These are phyloP conservation scores for Lycocorax pyrrhopterus DNA, from an alignment of 2,113 vertebrate genomes.

Conservation along the genomic window DNA sequence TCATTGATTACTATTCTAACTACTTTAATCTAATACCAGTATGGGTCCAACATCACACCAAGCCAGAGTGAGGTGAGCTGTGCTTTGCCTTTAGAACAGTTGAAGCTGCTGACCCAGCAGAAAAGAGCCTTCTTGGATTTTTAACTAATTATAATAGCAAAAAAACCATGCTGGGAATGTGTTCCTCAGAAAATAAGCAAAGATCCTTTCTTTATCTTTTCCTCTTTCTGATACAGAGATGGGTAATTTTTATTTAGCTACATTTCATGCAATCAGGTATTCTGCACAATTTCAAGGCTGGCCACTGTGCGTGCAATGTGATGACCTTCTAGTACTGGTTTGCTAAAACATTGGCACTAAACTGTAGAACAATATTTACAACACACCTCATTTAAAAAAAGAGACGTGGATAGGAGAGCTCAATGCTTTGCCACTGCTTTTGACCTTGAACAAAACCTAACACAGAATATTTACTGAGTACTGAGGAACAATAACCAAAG, in stretches of 20 bases:
- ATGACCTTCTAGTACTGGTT: background rate
- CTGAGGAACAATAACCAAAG: background rate
- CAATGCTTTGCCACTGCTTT: background rate
- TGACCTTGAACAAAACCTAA: background rate
- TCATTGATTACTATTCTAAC: background rate
- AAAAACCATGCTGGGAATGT: background rate
- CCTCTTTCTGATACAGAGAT: background rate
- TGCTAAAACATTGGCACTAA: background rate
- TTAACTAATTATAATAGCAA: background rate
- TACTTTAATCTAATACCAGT: background rate
- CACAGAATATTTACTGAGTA: background rate
- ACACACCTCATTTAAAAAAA: background rate
- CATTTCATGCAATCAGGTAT: background rate
- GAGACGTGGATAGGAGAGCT: background rate
- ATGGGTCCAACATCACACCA: background rate
- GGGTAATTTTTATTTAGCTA: background rate
- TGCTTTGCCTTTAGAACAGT: background rate
- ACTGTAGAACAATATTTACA: background rate
- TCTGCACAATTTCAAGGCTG: background rate
- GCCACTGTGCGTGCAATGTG: background rate
- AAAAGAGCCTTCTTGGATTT: background rate
- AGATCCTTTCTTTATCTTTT: background rate
- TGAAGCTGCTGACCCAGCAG: background rate
- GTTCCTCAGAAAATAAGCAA: background rate
- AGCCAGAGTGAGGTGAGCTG: background rate